Conservation (phyloP, 2,113 vertebrate genomes). For the Ursus arctos region DNA sequence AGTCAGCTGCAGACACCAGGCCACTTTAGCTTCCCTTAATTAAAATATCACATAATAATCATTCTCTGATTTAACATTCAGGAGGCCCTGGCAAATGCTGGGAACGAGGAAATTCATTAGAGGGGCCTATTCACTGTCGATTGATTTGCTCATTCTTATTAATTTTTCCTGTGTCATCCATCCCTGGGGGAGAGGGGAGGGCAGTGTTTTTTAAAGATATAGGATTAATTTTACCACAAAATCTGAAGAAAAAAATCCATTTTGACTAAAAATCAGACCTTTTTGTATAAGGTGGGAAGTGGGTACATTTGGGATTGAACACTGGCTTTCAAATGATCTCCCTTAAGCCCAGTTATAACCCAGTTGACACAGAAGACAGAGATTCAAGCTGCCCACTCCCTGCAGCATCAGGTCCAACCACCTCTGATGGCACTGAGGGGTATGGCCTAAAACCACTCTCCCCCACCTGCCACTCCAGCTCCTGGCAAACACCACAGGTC, state of each 20-base stretch:
- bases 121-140: neutral
- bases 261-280: neutral
- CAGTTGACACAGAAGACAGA: neutral
- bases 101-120: constrained; percentile 59
- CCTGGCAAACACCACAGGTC: neutral
- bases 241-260: neutral
- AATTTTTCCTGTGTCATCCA: neutral
- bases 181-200: neutral
- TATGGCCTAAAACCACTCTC: neutral
- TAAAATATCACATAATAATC: constrained; percentile 59
- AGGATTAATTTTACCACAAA: constrained; percentile 50
- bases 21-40: constrained; percentile 53
- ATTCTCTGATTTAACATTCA: constrained; percentile 63
- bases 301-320: neutral
- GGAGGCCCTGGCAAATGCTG: constrained; percentile 2
- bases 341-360: neutral
- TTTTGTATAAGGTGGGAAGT: neutral
- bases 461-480: fast-evolving
- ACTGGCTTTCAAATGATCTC: neutral
- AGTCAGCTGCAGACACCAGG: neutral
- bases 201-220: constrained; percentile 22
- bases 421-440: neutral
- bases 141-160: neutral
- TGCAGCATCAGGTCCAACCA: neutral
- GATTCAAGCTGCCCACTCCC: neutral